Conservation (phyloP, 2,888 invertebrate species). For the Chymomyza fuscimana region DNA sequence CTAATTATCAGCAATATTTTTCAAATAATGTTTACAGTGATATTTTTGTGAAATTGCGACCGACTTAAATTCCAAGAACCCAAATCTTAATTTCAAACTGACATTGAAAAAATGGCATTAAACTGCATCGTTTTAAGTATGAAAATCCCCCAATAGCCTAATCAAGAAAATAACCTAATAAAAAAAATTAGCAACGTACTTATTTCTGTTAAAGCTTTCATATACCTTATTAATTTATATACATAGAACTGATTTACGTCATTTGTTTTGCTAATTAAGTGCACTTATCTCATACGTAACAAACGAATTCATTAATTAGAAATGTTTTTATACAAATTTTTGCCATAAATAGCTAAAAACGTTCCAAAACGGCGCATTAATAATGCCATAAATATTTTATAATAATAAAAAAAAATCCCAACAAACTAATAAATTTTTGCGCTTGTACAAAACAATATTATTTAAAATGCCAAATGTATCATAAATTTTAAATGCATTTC, state of each 20-base stretch:
- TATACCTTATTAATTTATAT: background rate
- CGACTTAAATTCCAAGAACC: no score
- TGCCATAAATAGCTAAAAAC: constrained; percentile 3
- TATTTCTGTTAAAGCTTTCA: no score
- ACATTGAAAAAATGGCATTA: no score
- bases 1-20: no score
- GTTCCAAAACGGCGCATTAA: constrained; percentile 44
- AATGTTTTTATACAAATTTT: constrained; percentile 28
- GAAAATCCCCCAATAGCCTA: no score
- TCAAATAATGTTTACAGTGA: no score
- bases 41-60: no score
- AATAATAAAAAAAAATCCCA: constrained; percentile 24
- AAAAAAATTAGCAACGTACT: no score
- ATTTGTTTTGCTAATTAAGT: background rate
- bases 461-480: constrained; percentile 64
- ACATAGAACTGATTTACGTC: background rate
- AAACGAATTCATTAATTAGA: constrained; percentile 19
- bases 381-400: constrained; percentile 61
- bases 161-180: no score
- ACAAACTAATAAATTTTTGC: constrained; percentile 1
- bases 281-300: no score
- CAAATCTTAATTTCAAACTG: no score
- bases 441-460: constrained; percentile 45
- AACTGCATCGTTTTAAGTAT: no score
- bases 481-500: constrained; percentile 53